A percentile compares a stretch with the other conserved stretches of the same genome.
Conservation (phyloP, 2,113 vertebrate species). For the Larimichthys crocea region DNA sequence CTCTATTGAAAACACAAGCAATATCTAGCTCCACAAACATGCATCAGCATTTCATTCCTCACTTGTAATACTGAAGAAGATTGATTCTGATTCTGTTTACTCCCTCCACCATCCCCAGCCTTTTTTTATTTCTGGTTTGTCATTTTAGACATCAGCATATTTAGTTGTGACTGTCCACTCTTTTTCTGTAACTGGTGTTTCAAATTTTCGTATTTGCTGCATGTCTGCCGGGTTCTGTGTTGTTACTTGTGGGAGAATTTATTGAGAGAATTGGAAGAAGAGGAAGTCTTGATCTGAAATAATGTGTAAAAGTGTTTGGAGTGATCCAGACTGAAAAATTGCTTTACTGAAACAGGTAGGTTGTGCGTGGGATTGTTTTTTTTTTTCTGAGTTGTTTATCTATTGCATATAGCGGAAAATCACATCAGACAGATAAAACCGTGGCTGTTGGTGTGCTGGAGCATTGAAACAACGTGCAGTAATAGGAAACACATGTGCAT, state of each 20-base stretch:
- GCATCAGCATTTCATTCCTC: not conserved
- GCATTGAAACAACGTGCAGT: not conserved
- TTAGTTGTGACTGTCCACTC: not conserved
- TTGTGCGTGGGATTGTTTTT: not conserved
- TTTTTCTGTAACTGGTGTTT: not conserved
- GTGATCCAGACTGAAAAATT: not conserved
- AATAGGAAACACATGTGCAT: not conserved
- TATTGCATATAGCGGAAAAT: not conserved
- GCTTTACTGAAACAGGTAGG: not conserved
- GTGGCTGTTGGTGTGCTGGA: no score
- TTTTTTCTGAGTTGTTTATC: not conserved
- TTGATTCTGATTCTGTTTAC: not conserved
- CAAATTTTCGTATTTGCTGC: not conserved
- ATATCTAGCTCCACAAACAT: not conserved
- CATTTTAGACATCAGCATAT: not conserved
- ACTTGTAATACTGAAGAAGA: not conserved
- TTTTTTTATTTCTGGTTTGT: not conserved
- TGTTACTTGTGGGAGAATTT: not conserved
- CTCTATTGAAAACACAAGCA: not conserved
- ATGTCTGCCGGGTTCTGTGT: not conserved
- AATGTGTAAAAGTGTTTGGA: not conserved
- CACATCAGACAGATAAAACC: not conserved
- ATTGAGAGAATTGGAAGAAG: not conserved
- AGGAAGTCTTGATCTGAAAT: not conserved
- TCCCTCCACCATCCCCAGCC: not conserved